phyloP scores from a whole-genome alignment of 2,888 invertebrate species.

The Ennomos erosarius region DNA sequence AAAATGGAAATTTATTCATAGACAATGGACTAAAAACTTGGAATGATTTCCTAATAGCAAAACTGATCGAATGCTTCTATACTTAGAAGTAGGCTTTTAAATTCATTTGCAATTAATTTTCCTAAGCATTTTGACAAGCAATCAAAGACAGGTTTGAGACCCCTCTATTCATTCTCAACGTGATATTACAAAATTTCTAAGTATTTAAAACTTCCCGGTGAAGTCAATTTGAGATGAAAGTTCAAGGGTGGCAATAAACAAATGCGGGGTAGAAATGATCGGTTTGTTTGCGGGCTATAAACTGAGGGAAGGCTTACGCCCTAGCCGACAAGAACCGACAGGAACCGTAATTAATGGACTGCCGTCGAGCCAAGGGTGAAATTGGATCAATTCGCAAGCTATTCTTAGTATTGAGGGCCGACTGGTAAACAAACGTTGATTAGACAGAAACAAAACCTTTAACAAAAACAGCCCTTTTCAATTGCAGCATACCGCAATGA shows the following conservation, averaged over 20 bases:
- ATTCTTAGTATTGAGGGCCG: conserved; percentile 66
- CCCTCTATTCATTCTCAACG: conserved; percentile 26
- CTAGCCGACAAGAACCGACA: conserved; percentile 59
- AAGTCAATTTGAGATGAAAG: conserved; percentile 68
- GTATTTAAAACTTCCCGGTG: conserved; percentile 56
- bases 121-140: conserved; percentile 32
- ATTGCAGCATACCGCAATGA: conserved; percentile 25
- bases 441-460: conserved; percentile 45
- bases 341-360: conserved; percentile 81
- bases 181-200: conserved; percentile 43
- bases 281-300: conserved; percentile 82
- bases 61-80: conserved; percentile 4
- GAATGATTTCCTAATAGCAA: conserved; percentile 18
- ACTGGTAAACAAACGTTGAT: conserved; percentile 63
- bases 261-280: conserved; percentile 69
- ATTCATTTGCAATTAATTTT: conserved; percentile 34
- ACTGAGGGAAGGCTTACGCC: conserved; percentile 56
- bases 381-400: conserved; percentile 79
- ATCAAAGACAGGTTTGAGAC: conserved; percentile 23
- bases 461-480: conserved; percentile 32
- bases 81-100: conserved; percentile 5
- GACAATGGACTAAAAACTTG: neutral
- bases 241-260: conserved; percentile 72
- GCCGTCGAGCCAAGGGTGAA: conserved; percentile 71
- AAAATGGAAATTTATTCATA: neutral